Evolutionary conservation across 2,113 vertebrate species (phyloP), one percentile per base, ranked within the genome.

Genomic region (Gymnocephalus cernua): DNA sequence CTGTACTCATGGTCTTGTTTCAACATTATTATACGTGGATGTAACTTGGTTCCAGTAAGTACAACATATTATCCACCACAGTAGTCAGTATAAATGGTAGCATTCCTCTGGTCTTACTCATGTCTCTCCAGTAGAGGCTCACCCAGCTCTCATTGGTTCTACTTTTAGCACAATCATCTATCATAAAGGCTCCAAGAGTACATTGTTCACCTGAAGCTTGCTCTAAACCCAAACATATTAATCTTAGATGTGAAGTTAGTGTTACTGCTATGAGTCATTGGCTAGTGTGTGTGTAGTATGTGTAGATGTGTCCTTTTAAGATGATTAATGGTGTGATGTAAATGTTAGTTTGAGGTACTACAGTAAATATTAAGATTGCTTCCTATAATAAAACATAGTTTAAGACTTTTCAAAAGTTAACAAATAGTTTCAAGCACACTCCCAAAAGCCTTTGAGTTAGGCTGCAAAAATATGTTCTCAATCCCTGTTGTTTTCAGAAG

Each of bases 81-180:
- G 29, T 15, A 35, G 53, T 57, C 16, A 9, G 54, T 25, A 48
- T 83, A 25, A 67, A 56, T 18, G 54, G 21, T 7, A 41, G 41
- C 65, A 58, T 80, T 77, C 85, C 75, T 74, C 21, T 50, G 4
- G 57, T 78, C 48, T 73, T 65, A 64, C 35, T 84, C 16, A 59
- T 76, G 15, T 50, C 45, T 77, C 18, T 21, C 21, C 67, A 65
- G 21, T 32, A 72, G 16, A 71, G 59, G 74, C 67, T 79, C 80
- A 48, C n/a, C 29, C 14, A 23, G 29, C 47, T 76, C 35, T 48
- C 44, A n/a, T 23, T 71, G 47, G 56, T 74, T 44, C 82, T 65
- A 73, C 80, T 79, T 68, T 67, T 62, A 69, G 38, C 12, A 44
- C 45, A 29, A 21, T 47, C 35, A 50, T 59, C 6, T 38, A 57